A percentile compares a stretch with the other conserved stretches of the same genome.
Conservation (phyloP, 2,113 vertebrate genomes). For the Sciurus niger region DNA sequence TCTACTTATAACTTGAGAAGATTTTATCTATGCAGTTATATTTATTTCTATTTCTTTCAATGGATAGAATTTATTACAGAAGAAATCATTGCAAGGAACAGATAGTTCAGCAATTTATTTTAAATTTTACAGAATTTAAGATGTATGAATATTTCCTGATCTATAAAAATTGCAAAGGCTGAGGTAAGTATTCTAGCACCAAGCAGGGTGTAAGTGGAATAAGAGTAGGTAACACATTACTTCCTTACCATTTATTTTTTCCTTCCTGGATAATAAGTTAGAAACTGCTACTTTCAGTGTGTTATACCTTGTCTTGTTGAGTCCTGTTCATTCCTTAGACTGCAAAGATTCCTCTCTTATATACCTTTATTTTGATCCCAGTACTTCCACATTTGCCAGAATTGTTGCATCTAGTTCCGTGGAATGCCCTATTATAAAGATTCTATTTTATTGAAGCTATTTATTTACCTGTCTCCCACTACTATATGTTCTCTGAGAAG, state of each 20-base stretch:
- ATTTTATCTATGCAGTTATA: not conserved
- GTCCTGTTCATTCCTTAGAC: not conserved
- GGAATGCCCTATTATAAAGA: not conserved
- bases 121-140: constrained; percentile 18
- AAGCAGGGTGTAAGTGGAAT: not conserved
- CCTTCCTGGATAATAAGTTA: not conserved
- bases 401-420: not conserved
- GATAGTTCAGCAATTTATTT: not conserved
- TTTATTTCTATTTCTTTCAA: constrained; percentile 12
- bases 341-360: not conserved
- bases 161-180: not conserved
- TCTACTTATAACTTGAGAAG: constrained; percentile 18
- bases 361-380: not conserved
- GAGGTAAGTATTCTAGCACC: not conserved
- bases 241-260: not conserved
- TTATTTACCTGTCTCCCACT: not conserved
- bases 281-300: not conserved
- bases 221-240: not conserved
- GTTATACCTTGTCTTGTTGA: too few species aligned
- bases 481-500: not conserved
- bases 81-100: not conserved
- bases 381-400: not conserved
- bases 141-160: not conserved
- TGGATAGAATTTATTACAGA: not conserved
- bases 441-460: not conserved